Percentiles rank a stretch among this genome's conserved stretches.
Evolutionary conservation across 2,888 invertebrate species (phyloP).

Genomic region (Sphecodes monilicornis): DNA sequence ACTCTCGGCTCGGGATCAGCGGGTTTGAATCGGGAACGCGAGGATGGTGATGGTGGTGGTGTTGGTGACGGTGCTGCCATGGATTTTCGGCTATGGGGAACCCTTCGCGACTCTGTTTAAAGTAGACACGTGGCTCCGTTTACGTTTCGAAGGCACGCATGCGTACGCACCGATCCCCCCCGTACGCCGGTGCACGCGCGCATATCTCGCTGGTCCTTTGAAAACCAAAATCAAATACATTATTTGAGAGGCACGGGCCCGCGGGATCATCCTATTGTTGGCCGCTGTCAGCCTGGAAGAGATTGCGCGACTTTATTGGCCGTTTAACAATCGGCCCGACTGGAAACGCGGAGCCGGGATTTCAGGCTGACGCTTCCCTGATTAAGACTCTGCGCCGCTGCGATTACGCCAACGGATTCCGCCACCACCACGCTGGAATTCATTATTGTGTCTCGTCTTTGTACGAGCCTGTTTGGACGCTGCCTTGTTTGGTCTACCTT

Average conservation of each 20-base stretch:
- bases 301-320: conserved; percentile 78
- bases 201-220: conserved; percentile 72
- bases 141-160: conserved; percentile 72
- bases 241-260: conserved; percentile 66
- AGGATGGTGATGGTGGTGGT: conserved; percentile 9
- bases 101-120: conserved; percentile 77
- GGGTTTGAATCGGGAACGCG: conserved; percentile 65
- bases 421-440: background rate
- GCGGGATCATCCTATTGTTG: conserved; percentile 69
- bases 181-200: conserved; percentile 66
- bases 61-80: conserved; percentile 42
- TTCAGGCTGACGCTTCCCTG: conserved; percentile 59
- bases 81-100: conserved; percentile 32
- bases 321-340: conserved; percentile 62
- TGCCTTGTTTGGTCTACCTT: background rate
- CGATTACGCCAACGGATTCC: conserved; percentile 38
- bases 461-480: background rate
- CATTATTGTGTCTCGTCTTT: conserved; percentile 34
- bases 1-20: conserved; percentile 73
- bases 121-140: conserved; percentile 82
- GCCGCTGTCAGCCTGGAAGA: conserved; percentile 71
- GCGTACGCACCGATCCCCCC: conserved; percentile 66
- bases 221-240: conserved; percentile 83
- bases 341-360: conserved; percentile 34
- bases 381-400: conserved; percentile 61